A percentile compares a stretch with the other conserved stretches of the same genome.
These are phyloP conservation scores for Amphipyra berbera DNA, from an alignment of 2,888 invertebrate species.

Conservation along the genomic window DNA sequence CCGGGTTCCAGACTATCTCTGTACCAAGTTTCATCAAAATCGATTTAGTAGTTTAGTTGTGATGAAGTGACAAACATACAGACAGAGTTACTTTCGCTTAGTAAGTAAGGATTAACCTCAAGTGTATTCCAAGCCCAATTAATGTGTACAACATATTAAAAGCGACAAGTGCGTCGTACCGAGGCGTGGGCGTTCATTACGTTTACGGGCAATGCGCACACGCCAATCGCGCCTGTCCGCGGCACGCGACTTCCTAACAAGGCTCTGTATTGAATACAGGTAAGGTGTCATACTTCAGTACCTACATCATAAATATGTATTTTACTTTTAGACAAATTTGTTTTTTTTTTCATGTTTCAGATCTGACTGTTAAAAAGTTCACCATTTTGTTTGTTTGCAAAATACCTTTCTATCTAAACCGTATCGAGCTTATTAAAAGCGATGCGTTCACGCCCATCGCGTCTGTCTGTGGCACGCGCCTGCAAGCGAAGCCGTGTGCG, in stretches of 20 bases:
- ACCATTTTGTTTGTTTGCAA: background rate
- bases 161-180: conserved; percentile 36
- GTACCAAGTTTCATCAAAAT: no score
- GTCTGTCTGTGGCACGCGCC: conserved; percentile 45
- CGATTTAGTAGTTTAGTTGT: no score
- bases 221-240: conserved; percentile 60
- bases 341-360: no score
- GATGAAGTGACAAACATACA: no score
- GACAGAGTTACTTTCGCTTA: no score
- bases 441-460: conserved; percentile 46
- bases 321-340: no score
- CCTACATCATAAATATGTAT: no score
- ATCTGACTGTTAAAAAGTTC: no score
- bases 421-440: conserved; percentile 30
- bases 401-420: conserved; percentile 5
- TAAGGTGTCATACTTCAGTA: conserved; percentile 3
- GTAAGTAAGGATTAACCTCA: no score
- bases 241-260: conserved; percentile 55
- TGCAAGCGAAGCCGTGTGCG: conserved; percentile 31
- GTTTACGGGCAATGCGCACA: conserved; percentile 56
- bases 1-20: no score
- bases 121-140: background rate
- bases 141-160: conserved; percentile 21
- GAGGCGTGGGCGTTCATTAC: conserved; percentile 44
- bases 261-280: conserved; percentile 15